Evolutionary conservation across 2,888 invertebrate species (phyloP).

Genomic region (Mimas tiliae): DNA sequence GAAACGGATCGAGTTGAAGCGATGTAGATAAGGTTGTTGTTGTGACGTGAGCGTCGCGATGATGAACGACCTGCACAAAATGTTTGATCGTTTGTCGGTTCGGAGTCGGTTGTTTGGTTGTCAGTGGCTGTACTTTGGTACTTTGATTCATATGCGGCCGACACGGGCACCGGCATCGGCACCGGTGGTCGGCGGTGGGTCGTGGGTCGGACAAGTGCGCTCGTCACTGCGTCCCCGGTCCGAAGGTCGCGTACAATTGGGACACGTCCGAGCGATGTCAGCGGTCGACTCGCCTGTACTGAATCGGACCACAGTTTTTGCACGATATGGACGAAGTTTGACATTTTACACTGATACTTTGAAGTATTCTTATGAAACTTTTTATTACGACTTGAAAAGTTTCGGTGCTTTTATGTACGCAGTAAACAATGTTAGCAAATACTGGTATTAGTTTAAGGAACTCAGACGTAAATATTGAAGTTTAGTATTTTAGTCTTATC

Average conservation of each 20-base stretch:
- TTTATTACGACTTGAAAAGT: conserved; percentile 10
- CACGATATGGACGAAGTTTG: not conserved
- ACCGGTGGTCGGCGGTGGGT: not conserved
- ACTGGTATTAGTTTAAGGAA: not conserved
- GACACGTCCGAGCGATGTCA: conserved; percentile 49
- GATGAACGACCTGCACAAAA: not conserved
- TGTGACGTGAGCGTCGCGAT: not conserved
- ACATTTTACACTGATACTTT: conserved; percentile 17
- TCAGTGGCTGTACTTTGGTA: not conserved
- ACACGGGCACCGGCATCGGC: not conserved
- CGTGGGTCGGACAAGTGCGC: not conserved
- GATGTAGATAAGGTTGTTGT: conserved; percentile 19
- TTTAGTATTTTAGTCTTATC: not conserved
- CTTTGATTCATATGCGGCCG: not conserved
- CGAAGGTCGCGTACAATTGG: conserved; percentile 46
- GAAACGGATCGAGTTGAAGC: conserved; percentile 24
- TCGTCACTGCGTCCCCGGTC: conserved; percentile 34
- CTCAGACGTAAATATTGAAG: not conserved
- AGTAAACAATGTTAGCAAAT: too few species aligned
- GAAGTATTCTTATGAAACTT: conserved; percentile 21
- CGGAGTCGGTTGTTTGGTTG: not conserved
- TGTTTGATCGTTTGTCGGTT: too few species aligned
- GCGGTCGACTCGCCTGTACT: not conserved
- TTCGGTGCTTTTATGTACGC: conserved; percentile 7
- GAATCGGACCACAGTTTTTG: conserved; percentile 6